phyloP scores from a whole-genome alignment of 2,113 vertebrate genomes.

The Rousettus leschenaultii region DNA sequence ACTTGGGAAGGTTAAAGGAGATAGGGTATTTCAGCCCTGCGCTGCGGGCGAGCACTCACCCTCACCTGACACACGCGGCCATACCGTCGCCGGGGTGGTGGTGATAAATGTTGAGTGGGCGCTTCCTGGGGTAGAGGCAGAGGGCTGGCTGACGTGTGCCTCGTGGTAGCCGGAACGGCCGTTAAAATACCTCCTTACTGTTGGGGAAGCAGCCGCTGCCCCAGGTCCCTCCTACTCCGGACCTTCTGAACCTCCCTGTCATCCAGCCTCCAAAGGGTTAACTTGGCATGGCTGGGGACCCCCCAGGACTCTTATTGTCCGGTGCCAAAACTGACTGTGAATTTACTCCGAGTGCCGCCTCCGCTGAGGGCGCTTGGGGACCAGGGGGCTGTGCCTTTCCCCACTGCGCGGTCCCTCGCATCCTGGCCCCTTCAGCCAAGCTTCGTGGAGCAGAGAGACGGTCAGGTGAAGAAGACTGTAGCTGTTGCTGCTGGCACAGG shows the following conservation, averaged over 20 bases:
- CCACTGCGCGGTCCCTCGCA: accelerated
- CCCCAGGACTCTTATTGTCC: neutral
- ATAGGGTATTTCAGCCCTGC: accelerated
- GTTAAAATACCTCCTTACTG: neutral
- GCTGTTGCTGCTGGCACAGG: neutral
- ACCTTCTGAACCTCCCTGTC: neutral
- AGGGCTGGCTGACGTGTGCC: neutral
- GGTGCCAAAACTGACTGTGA: too few species aligned
- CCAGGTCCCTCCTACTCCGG: too few species aligned
- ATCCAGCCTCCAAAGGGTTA: neutral
- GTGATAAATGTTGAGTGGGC: neutral
- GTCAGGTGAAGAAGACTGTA: too few species aligned
- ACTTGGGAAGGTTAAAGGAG: neutral
- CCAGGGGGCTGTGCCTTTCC: too few species aligned
- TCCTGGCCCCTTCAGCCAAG: neutral
- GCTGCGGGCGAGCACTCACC: accelerated
- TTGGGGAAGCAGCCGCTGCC: neutral
- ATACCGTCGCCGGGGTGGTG: accelerated
- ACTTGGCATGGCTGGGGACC: neutral
- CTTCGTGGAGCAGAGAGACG: neutral
- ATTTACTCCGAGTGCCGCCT: neutral
- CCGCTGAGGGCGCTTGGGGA: neutral
- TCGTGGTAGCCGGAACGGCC: neutral
- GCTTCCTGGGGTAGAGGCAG: neutral
- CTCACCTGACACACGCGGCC: too few species aligned